These are phyloP conservation scores for Theretra japonica DNA, from an alignment of 2,888 invertebrate species.

Conservation along the genomic window DNA sequence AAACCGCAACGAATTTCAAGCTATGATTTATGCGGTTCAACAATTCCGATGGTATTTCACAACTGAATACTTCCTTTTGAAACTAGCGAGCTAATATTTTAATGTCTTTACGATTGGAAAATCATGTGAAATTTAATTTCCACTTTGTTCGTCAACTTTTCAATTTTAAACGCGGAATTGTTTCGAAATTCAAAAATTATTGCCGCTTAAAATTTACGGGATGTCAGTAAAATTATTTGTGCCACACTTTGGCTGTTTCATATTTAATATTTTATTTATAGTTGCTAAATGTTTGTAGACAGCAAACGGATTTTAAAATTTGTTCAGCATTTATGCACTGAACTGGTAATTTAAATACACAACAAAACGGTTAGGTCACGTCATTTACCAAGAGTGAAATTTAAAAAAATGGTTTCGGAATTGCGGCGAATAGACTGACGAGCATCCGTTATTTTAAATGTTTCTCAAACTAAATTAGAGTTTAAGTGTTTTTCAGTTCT, in stretches of 20 bases:
- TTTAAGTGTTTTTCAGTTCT: background rate
- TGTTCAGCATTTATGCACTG: too few species aligned
- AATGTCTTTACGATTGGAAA: conserved; percentile 3
- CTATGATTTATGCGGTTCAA: conserved; percentile 10
- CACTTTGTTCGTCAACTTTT: background rate
- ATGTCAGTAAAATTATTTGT: too few species aligned
- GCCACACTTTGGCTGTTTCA: too few species aligned
- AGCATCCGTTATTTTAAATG: conserved; percentile 10
- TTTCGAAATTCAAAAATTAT: background rate
- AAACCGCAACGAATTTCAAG: conserved; percentile 5
- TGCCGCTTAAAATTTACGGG: too few species aligned
- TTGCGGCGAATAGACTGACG: background rate
- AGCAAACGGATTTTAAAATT: too few species aligned
- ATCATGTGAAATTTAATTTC: background rate
- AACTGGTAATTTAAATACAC: background rate
- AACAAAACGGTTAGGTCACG: background rate
- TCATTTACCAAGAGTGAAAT: background rate
- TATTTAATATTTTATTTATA: too few species aligned
- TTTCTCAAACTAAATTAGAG: conserved; percentile 21
- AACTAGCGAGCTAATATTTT: conserved; percentile 13
- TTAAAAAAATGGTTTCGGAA: background rate
- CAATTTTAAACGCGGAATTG: background rate
- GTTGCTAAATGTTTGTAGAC: too few species aligned
- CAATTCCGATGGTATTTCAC: background rate
- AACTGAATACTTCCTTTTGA: background rate